Conservation (phyloP, 2,797 vertebrate species). For the Phataginus tetradactyla region DNA sequence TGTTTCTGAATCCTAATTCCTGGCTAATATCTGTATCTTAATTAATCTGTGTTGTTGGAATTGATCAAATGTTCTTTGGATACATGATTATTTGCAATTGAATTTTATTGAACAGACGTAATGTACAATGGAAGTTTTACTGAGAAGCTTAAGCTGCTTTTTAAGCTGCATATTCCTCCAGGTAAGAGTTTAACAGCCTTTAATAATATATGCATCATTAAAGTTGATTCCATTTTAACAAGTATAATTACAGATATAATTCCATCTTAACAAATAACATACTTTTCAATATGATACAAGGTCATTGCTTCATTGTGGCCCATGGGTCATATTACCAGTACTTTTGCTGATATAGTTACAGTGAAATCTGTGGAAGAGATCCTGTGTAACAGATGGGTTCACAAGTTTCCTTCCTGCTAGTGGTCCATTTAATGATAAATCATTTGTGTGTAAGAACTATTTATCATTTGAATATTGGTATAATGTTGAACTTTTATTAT, state of each 20-base stretch:
- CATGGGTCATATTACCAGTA: constrained; percentile 5
- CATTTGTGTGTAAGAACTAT: not conserved
- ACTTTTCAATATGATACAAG: not conserved
- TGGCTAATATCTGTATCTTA: constrained; percentile 40
- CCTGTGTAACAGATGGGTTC: not conserved
- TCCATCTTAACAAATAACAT: constrained; percentile 43
- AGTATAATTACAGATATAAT: not conserved
- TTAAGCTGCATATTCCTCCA: constrained; percentile 97
- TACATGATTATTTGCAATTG: constrained; percentile 57
- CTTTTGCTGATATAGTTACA: constrained; percentile 42
- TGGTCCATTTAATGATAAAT: not conserved
- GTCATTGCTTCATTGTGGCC: constrained; percentile 5
- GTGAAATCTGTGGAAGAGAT: constrained; percentile 38
- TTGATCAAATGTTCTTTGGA: constrained; percentile 48
- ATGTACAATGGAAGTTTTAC: constrained; percentile 96
- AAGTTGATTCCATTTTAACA: constrained; percentile 42
- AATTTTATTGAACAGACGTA: constrained; percentile 89
- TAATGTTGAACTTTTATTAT: constrained; percentile 38
- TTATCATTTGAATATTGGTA: constrained; percentile 48
- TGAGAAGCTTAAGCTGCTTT: constrained; percentile 97
- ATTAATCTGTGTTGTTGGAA: constrained; percentile 41
- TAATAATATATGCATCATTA: not conserved
- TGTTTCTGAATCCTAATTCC: constrained; percentile 45
- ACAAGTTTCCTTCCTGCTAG: constrained; percentile 46
- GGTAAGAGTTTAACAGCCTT: constrained; percentile 86